Evolutionary conservation across 2,888 invertebrate species (phyloP).

Genomic region (Lasius fuliginosus): DNA sequence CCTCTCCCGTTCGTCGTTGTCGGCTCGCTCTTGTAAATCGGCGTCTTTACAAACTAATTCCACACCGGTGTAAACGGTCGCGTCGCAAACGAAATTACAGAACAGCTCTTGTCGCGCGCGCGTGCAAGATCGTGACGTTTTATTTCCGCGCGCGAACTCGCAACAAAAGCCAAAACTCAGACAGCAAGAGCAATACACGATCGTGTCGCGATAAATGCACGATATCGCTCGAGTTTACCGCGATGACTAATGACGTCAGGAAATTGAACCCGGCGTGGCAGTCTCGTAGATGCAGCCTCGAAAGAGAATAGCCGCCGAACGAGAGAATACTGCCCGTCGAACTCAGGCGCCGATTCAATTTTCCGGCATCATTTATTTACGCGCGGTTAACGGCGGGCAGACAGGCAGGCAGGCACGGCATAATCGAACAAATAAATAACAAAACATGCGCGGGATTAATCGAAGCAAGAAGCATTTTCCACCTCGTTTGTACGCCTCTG

Average conservation of each 20-base stretch:
- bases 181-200: not conserved
- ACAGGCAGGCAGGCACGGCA: conserved; percentile 1
- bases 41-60: conserved; percentile 56
- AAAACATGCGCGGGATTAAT: conserved; percentile 26
- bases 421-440: conserved; percentile 48
- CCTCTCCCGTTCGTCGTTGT: conserved; percentile 20
- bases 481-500: not conserved
- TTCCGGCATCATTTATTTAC: conserved; percentile 49
- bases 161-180: not conserved
- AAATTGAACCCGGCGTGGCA: conserved; percentile 43
- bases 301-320: conserved; percentile 14
- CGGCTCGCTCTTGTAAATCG: conserved; percentile 47
- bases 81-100: conserved; percentile 29
- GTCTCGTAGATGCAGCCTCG: conserved; percentile 26
- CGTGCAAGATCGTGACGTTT: conserved; percentile 35
- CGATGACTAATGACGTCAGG: conserved; percentile 54
- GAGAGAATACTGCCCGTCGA: conserved; percentile 24
- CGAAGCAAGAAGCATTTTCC: not conserved
- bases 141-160: conserved; percentile 39
- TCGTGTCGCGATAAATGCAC: conserved; percentile 11
- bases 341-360: conserved; percentile 46
- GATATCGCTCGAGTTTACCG: conserved; percentile 15
- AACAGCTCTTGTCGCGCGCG: not conserved
- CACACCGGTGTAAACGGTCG: conserved; percentile 27
- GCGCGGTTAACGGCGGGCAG: conserved; percentile 21